Conservation (phyloP, 2,797 vertebrate genomes). For the Sebastes cheni region DNA sequence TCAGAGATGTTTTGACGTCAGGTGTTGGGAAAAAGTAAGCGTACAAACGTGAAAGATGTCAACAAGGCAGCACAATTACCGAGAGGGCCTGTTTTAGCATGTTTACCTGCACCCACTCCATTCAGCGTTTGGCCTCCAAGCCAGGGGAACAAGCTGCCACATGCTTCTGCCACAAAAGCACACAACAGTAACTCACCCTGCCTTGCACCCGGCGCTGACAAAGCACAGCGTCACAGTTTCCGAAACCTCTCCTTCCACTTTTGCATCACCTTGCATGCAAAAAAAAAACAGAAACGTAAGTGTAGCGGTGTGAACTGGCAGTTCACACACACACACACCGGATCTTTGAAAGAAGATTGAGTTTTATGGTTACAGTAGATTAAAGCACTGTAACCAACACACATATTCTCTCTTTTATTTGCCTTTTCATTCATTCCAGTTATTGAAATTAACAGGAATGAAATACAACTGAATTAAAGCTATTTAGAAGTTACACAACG, state of each 20-base stretch:
- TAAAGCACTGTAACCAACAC: not conserved
- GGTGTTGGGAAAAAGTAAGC: slow-evolving; percentile 39
- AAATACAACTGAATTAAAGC: not conserved
- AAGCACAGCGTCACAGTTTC: slow-evolving; percentile 77
- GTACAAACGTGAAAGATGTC: slow-evolving; percentile 46
- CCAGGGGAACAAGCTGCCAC: slow-evolving; percentile 66
- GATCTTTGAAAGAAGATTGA: not conserved
- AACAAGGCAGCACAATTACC: slow-evolving; percentile 38
- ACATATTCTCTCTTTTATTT: not conserved
- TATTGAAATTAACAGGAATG: not conserved
- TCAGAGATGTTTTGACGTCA: slow-evolving; percentile 6
- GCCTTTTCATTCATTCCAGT: not conserved
- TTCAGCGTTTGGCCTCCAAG: slow-evolving; percentile 48
- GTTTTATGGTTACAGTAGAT: not conserved
- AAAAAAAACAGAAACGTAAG: slow-evolving; percentile 22
- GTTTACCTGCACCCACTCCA: slow-evolving; percentile 75
- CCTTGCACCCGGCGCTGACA: slow-evolving; percentile 63
- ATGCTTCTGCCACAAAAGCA: slow-evolving; percentile 65
- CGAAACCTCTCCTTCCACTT: slow-evolving; percentile 68
- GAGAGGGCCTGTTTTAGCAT: slow-evolving; percentile 64
- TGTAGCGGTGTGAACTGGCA: slow-evolving; percentile 28
- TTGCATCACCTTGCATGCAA: slow-evolving; percentile 64
- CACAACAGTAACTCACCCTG: slow-evolving; percentile 61
- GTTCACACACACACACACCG: not conserved
- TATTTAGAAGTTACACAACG: not conserved